These are phyloP conservation scores for Helostoma temminkii DNA, from an alignment of 2,797 vertebrate species.

Conservation along the genomic window DNA sequence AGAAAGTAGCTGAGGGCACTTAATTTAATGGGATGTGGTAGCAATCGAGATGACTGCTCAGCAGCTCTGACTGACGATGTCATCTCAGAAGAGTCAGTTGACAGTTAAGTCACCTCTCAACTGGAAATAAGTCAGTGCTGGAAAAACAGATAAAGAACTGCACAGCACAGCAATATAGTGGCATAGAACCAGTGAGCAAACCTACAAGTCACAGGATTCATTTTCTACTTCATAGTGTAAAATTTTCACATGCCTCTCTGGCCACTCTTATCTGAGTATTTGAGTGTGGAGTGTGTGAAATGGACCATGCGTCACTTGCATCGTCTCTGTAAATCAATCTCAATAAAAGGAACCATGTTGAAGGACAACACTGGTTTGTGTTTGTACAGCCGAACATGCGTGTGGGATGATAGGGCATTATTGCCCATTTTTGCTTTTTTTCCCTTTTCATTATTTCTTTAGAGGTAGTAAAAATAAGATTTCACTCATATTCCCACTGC, in stretches of 20 bases:
- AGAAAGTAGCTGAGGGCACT: conserved; percentile 38
- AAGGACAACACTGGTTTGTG: conserved; percentile 5
- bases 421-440: conserved; percentile 59
- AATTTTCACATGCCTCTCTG: not conserved
- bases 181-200: conserved; percentile 10
- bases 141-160: conserved; percentile 33
- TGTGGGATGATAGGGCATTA: conserved; percentile 29
- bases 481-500: conserved; percentile 42
- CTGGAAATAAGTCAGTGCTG: conserved; percentile 42
- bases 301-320: conserved; percentile 44
- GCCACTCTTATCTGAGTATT: conserved; percentile 19
- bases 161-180: conserved; percentile 16
- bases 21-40: conserved; percentile 53
- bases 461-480: conserved; percentile 51
- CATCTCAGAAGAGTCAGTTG: conserved; percentile 32
- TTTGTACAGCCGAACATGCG: not conserved
- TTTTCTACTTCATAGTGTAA: conserved; percentile 13
- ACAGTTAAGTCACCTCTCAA: conserved; percentile 33
- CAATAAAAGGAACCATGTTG: conserved; percentile 28
- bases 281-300: conserved; percentile 34
- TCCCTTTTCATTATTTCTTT: conserved; percentile 63
- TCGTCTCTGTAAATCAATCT: conserved; percentile 23
- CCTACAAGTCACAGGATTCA: conserved; percentile 19
- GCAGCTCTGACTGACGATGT: conserved; percentile 51
- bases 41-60: conserved; percentile 42